A percentile compares a stretch with the other conserved stretches of the same genome.
Evolutionary conservation across 2,113 vertebrate genomes (phyloP).

Genomic region (Plectropomus leopardus): DNA sequence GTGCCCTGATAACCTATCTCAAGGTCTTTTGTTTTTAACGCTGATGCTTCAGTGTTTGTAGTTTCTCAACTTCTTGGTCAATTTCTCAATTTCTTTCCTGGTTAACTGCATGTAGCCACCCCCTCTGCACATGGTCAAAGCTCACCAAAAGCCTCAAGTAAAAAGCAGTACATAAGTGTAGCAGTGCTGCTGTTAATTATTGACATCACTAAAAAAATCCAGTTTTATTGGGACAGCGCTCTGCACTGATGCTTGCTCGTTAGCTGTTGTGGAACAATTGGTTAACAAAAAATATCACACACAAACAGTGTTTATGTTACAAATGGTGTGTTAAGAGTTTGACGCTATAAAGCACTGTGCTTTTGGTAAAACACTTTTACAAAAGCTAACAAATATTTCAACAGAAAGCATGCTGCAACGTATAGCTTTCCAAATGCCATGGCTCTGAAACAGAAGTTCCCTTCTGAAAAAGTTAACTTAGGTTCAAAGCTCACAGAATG

Average conservation of each 20-base stretch:
- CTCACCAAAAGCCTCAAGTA: neutral
- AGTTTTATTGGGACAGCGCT: neutral
- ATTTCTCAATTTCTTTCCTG: neutral
- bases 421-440: neutral
- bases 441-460: neutral
- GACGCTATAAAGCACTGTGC: neutral
- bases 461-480: neutral
- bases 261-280: neutral
- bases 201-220: neutral
- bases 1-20: too few species aligned
- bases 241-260: neutral
- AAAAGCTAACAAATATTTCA: neutral
- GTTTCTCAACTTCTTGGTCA: neutral
- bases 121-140: neutral
- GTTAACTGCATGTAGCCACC: neutral
- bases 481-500: neutral
- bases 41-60: too few species aligned
- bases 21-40: neutral
- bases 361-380: neutral
- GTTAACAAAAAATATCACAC: neutral
- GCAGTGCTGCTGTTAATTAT: neutral
- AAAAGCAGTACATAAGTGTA: neutral
- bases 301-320: neutral
- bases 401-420: neutral
- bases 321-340: neutral